A percentile compares a stretch with the other conserved stretches of the same genome.
phyloP scores from a whole-genome alignment of 2,113 vertebrate species.

The Cryptomyrus ogoouensis region DNA sequence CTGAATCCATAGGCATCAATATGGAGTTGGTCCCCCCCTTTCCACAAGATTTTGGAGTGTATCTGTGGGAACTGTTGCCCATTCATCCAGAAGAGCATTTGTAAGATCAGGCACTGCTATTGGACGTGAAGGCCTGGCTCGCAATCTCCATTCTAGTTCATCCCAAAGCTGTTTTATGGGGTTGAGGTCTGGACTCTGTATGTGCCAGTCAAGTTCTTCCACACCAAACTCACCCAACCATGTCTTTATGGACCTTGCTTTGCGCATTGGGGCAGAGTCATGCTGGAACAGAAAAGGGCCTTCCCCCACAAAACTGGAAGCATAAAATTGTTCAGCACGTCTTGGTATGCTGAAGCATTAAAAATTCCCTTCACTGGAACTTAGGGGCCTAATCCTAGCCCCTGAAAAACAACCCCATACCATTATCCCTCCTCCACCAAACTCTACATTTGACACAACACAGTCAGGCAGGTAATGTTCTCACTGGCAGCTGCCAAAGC shows the following conservation, averaged over 20 bases:
- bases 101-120: too few species aligned
- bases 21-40: too few species aligned
- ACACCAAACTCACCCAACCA: too few species aligned
- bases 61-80: too few species aligned
- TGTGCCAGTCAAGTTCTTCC: too few species aligned
- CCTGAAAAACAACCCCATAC: background rate
- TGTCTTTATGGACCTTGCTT: background rate
- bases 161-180: background rate
- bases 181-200: background rate
- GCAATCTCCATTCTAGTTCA: too few species aligned
- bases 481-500: too few species aligned
- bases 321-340: background rate
- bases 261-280: background rate
- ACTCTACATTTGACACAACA: background rate
- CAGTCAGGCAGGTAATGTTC: background rate
- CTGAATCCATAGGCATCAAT: too few species aligned
- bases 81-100: too few species aligned
- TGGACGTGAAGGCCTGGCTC: too few species aligned
- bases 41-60: too few species aligned
- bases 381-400: background rate
- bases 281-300: background rate
- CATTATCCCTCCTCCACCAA: background rate
- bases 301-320: background rate
- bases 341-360: background rate
- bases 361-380: background rate